Base-by-base conservation (phyloP, 2,888 invertebrate genomes). In the Cephalotes varians region DNA sequence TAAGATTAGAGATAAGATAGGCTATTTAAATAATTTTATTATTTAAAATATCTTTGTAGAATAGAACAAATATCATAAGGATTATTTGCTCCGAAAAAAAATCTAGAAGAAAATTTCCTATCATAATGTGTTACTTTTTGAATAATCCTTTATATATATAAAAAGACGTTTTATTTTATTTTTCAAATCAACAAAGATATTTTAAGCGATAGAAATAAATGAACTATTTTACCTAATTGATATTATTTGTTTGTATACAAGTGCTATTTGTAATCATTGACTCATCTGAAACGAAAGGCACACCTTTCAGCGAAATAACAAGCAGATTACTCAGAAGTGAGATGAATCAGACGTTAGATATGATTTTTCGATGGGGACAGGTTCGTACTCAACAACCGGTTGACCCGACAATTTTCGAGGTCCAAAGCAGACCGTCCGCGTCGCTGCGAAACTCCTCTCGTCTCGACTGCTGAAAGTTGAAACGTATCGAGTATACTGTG, bases 281-380 rank as follows among this genome's bases (percentile, higher is more conserved):
- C 90, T 92, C 93, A 92, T 90, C 90, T n/a, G n/a, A 83, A 67
- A 85, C 84, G 85, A 91, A 91, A 92, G 90, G 86, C 82, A 83
- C 83, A 87, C 81, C 85, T 77, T 88, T 88, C 85, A 87, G 88
- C 84, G 87, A 87, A 88, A 88, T 87, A 88, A 84, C 89, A 88
- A 73, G 79, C 69, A 82, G 87, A 82, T 88, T 88, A 88, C 89
- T 88, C 88, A 88, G 88, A 88, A 88, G 51, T 81, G 87, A 83
- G 88, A 88, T 88, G 88, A 93, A 92, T 93, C 93, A 79, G 51
- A 51, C 18, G 21, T 37, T 40, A 18, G 25, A 93, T 87, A 86
- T 87, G 84, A 91, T 90, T 92, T 91, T 91, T 91, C 90, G 85
- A 88, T 85, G 86, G 85, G 15, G 91, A 90, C 92, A 91, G 92